Evolutionary conservation across 1,140 invertebrate species (phyloP), one percentile per base, ranked within the genome.

Genomic region (Drosophila azteca): DNA sequence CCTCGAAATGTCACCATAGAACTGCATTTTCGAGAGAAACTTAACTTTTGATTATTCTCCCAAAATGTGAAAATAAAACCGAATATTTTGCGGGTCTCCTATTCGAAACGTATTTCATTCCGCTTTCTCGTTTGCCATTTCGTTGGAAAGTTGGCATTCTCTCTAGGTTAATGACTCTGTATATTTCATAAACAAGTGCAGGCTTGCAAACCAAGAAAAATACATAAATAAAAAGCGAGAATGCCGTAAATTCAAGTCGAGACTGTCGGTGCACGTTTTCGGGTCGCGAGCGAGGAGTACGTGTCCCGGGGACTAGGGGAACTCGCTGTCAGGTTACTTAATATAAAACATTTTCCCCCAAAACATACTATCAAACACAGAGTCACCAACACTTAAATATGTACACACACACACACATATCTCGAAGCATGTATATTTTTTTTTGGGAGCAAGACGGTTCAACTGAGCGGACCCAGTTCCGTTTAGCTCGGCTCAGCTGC

Each of bases 241-340:
- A 58, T 39, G 79, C 57, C 73, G 51, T 77, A 67, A 72, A 67
- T 63, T 77, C 46, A 24, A 73, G 61, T 77, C 43, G 68, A 60
- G 67, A 63, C 58, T 76, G 66, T 75, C 52, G 73, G 51, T 57
- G 66, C 67, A 80, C 67, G 72, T 72, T 80, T 77, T 67, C 26
- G 73, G 66, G 73, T 77, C 66, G 58, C 72, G 72, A 70, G 67
- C 61, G 49, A 45, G 54, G 31, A 9, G 24, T 64, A 81, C 71
- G 72, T 76, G 77, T 57, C 44, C 51, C 64, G 52, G 66, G 51
- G 51, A 68, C 51, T 57, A 35, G 51, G 64, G 24, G 35, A 57
- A 3, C 35, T 39, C 39, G 20, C 45, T 26, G 52, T 43, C 52
- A 50, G 65, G 75, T 77, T 77, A 78, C 75, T 78, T 78, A 71